phyloP scores from a whole-genome alignment of 64 coral and sea anemone species.

The Cladopsammia gracilis region DNA sequence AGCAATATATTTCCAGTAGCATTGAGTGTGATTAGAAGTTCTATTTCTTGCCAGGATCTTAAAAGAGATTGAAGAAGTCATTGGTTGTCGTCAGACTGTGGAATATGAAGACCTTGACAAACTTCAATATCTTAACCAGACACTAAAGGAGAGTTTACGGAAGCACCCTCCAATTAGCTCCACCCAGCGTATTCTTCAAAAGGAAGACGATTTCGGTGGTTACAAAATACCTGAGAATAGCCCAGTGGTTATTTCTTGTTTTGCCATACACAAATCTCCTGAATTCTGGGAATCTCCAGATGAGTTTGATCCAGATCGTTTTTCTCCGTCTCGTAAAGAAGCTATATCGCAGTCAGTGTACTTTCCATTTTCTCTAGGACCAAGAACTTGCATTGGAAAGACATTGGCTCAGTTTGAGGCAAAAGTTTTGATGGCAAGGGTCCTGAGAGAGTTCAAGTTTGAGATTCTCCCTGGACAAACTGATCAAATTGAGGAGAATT shows the following conservation, averaged over 20 bases:
- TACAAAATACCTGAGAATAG: slow-evolving; percentile 1
- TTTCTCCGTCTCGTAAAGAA: not conserved
- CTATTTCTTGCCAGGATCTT: slow-evolving; percentile 46
- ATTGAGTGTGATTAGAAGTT: too few relatives aligned
- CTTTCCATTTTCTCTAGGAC: slow-evolving; percentile 69
- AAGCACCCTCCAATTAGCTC: slow-evolving; percentile 66
- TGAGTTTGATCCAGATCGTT: slow-evolving; percentile 37
- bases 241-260: not conserved
- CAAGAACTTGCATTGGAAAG: slow-evolving; percentile 69
- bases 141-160: slow-evolving; percentile 75
- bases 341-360: slow-evolving; percentile 43
- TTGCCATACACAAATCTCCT: not conserved
- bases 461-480: slow-evolving; percentile 69
- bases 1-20: too few relatives aligned
- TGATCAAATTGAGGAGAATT: not conserved
- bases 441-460: slow-evolving; percentile 39
- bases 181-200: not conserved
- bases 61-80: slow-evolving; percentile 65
- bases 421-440: slow-evolving; percentile 69
- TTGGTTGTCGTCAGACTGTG: slow-evolving; percentile 27
- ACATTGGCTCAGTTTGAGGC: slow-evolving; percentile 65
- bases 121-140: slow-evolving; percentile 79
- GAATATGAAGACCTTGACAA: slow-evolving; percentile 76
- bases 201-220: not conserved
- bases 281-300: slow-evolving; percentile 28